Evolutionary conservation across 1,140 invertebrate species (phyloP).

Genomic region (Zaprionus ghesquierei): DNA sequence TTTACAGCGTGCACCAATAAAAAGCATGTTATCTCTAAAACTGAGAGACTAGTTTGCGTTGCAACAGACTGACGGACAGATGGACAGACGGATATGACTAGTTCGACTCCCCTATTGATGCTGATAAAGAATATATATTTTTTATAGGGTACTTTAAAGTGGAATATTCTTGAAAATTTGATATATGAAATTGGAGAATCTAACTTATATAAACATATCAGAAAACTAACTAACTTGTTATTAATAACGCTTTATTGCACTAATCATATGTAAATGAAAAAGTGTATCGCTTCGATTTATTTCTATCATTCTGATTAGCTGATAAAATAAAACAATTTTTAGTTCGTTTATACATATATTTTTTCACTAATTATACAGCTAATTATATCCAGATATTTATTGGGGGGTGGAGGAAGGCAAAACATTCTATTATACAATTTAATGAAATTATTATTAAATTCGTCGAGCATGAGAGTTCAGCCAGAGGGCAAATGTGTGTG

Average conservation of each 20-base stretch:
- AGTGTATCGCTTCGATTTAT: neutral
- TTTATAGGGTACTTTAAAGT: too few relatives aligned
- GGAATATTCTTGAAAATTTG: too few relatives aligned
- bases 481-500: neutral
- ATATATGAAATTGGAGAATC: too few relatives aligned
- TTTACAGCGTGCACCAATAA: too few relatives aligned
- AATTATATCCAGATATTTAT: conserved; percentile 10
- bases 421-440: conserved; percentile 10
- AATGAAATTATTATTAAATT: conserved; percentile 40
- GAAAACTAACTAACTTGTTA: neutral
- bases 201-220: neutral
- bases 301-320: neutral
- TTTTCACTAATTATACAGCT: conserved; percentile 7
- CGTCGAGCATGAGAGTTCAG: conserved; percentile 9
- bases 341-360: neutral
- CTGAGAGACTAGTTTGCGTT: too few relatives aligned
- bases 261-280: neutral
- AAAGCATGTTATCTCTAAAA: too few relatives aligned
- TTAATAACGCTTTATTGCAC: neutral
- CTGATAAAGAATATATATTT: too few relatives aligned
- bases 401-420: neutral
- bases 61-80: too few relatives aligned
- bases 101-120: too few relatives aligned
- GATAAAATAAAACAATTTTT: neutral
- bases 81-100: too few relatives aligned